These are phyloP conservation scores for Drosophila ficusphila DNA, from an alignment of 1,140 invertebrate species.

Conservation along the genomic window DNA sequence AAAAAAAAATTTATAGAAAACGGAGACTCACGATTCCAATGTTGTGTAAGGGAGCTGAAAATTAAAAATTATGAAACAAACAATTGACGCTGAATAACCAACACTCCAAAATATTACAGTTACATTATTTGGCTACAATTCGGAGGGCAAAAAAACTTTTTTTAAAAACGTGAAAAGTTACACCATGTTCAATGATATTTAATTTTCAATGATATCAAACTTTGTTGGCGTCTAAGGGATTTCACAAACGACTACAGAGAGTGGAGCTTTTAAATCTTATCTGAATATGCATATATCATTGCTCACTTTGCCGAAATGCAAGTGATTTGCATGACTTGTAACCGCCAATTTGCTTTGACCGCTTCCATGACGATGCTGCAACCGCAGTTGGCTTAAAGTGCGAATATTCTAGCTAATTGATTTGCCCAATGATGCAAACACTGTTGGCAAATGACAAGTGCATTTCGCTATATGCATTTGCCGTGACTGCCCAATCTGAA, in stretches of 20 bases:
- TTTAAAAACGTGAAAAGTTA: background rate
- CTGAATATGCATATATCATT: conserved; percentile 22
- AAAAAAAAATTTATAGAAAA: background rate
- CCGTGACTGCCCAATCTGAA: background rate
- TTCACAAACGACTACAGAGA: background rate
- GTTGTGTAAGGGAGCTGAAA: background rate
- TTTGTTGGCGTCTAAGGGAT: background rate
- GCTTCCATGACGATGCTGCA: conserved; percentile 5
- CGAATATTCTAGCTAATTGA: conserved; percentile 23
- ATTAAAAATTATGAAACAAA: background rate
- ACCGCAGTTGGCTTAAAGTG: conserved; percentile 12
- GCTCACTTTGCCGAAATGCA: conserved; percentile 10
- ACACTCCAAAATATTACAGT: background rate
- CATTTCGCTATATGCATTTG: conserved; percentile 4
- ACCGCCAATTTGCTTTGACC: conserved; percentile 9
- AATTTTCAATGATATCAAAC: background rate
- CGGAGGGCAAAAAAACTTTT: background rate
- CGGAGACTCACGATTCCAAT: background rate
- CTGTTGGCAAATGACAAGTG: conserved; percentile 5
- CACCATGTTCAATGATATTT: background rate
- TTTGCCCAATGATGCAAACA: conserved; percentile 28
- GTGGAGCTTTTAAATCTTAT: conserved; percentile 7
- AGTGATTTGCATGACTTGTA: conserved; percentile 18
- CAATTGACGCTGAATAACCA: background rate
- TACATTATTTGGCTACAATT: background rate